A percentile compares a stretch with the other conserved stretches of the same genome.
These are phyloP conservation scores for Ciconia maguari DNA, from an alignment of 2,113 vertebrate species.

Conservation along the genomic window DNA sequence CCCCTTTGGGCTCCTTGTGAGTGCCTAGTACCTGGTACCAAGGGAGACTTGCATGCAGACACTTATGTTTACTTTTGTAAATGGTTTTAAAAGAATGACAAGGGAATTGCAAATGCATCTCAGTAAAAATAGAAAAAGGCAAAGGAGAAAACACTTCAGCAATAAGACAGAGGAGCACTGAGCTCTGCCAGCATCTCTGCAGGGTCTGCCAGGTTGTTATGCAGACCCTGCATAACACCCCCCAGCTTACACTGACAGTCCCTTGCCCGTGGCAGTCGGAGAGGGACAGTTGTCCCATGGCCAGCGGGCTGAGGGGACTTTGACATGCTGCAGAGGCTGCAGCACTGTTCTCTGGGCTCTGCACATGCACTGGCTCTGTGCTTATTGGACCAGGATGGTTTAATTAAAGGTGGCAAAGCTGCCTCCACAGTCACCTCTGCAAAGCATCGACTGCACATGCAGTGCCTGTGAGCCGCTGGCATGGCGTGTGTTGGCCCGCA, in stretches of 20 bases:
- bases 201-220: background rate
- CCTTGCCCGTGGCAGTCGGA: accelerated
- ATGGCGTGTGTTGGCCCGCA: accelerated
- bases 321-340: background rate
- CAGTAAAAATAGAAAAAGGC: background rate
- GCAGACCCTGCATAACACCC: background rate
- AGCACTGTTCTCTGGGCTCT: background rate
- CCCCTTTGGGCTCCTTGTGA: background rate
- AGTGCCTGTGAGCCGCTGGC: background rate
- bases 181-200: background rate
- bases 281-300: background rate
- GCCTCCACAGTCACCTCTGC: background rate
- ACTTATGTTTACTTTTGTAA: background rate
- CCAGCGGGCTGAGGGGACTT: background rate
- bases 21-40: background rate
- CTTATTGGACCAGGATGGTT: background rate
- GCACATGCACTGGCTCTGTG: background rate
- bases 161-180: background rate
- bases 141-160: background rate
- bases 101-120: background rate
- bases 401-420: background rate
- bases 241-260: background rate
- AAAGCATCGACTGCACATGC: background rate
- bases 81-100: background rate
- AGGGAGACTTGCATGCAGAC: background rate